These are phyloP conservation scores for Agrilus biguttatus DNA, from an alignment of 2,888 invertebrate species.

Conservation along the genomic window DNA sequence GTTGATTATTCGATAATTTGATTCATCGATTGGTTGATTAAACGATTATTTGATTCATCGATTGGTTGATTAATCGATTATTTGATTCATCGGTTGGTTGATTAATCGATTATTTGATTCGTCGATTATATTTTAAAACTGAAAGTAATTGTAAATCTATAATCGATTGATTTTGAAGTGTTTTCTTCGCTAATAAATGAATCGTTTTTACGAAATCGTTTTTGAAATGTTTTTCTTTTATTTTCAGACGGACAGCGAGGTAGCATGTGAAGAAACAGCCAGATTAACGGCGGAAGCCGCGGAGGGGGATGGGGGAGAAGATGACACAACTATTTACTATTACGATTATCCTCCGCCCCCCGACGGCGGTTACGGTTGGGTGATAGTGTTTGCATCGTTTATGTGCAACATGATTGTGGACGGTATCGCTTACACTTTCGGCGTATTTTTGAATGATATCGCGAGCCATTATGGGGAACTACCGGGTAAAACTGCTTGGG, in stretches of 20 bases:
- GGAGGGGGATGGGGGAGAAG: constrained; percentile 48
- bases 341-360: constrained; percentile 74
- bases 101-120: too few species aligned
- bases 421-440: constrained; percentile 97
- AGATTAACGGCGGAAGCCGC: constrained; percentile 50
- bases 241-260: constrained; percentile 73
- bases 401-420: constrained; percentile 97
- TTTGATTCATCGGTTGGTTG: too few species aligned
- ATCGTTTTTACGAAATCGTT: too few species aligned
- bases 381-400: constrained; percentile 91
- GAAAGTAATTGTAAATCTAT: too few species aligned
- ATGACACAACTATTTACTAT: constrained; percentile 40
- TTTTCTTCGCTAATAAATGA: too few species aligned
- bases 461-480: constrained; percentile 71
- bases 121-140: too few species aligned
- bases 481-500: constrained; percentile 82
- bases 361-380: constrained; percentile 87
- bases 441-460: constrained; percentile 75
- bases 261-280: constrained; percentile 72
- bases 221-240: constrained; percentile 12
- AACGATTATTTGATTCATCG: too few species aligned
- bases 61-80: too few species aligned
- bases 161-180: too few species aligned
- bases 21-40: too few species aligned
- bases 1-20: too few species aligned